Base-by-base conservation (phyloP, 2,797 vertebrate genomes). In the Botia kubotai region DNA sequence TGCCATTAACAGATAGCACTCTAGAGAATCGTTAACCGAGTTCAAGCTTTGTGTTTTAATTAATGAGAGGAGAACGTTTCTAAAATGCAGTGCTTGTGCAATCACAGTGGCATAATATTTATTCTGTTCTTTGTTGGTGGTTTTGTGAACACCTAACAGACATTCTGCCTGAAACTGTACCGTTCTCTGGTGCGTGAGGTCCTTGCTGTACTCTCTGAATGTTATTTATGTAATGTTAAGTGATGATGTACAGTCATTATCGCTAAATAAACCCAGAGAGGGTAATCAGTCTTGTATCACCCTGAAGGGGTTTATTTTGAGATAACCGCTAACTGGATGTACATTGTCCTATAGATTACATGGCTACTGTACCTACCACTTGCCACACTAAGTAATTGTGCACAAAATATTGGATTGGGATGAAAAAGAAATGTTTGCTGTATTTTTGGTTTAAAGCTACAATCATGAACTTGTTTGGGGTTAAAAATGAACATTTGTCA, bases 41-140 rank as follows among this genome's bases (percentile, higher is more conserved):
- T 84, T 82, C 78, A 60, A 63, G 74, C 78, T n/a, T 73, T 77
- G 78, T 66, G 26, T 77, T 84, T 86, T 85, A 86, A 86, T 85
- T 81, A 85, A 82, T 85, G 76, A 70, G 23, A 36, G 74, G 74
- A 23, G 19, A 80, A 73, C 39, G 6, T 0, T 75, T 75, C 26
- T 43, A 57, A 71, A 62, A 60, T 36, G 23, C 23, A 78, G 26
- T 62, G 8, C 76, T 71, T 78, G 67, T 78, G 77, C 77, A 79
- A 72, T 79, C 77, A 72, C 72, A 0, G 17, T 74, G 62, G 71
- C 62, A 58, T 79, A 72, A 79, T 79, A 79, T 79, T 79, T 79
- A 55, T 80, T 67, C 50, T 67, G 21, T 60, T 60, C 26, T 33
- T 33, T 70, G 39, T 62, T 53, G 46, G 67, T 79, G 55, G 43